These are phyloP conservation scores for Triplophysa siluroides DNA, from an alignment of 2,113 vertebrate species.

Conservation along the genomic window DNA sequence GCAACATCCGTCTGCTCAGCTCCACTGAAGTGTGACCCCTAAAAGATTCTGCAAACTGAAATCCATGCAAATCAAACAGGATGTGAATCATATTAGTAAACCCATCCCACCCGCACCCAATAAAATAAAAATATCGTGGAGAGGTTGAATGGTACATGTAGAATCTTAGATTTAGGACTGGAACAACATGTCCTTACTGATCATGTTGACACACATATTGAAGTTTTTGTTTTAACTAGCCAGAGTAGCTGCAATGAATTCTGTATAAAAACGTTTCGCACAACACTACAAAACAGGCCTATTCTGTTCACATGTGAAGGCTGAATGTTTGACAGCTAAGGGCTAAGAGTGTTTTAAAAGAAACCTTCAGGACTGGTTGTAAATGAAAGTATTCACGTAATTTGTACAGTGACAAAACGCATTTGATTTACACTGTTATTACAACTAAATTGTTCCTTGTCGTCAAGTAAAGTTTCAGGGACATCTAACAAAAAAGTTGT, in stretches of 20 bases:
- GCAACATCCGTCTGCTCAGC: not conserved
- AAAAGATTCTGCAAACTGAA: conserved; percentile 38
- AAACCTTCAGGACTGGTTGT: not conserved
- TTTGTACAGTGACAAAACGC: not conserved
- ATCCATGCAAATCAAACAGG: conserved; percentile 46
- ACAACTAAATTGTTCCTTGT: too few species aligned
- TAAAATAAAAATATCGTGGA: not conserved
- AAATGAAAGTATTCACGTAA: not conserved
- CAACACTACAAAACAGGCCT: not conserved
- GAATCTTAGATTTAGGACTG: too few species aligned
- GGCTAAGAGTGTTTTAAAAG: not conserved
- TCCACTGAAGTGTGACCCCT: conserved; percentile 35
- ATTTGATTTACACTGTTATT: too few species aligned
- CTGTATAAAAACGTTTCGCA: too few species aligned
- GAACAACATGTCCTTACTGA: too few species aligned
- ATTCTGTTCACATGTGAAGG: not conserved
- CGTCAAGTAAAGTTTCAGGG: too few species aligned
- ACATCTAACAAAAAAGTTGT: too few species aligned
- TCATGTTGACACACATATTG: too few species aligned
- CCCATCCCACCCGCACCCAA: not conserved
- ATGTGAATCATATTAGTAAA: conserved; percentile 17
- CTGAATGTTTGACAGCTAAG: not conserved
- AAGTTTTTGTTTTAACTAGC: too few species aligned
- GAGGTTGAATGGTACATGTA: not conserved
- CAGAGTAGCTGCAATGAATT: too few species aligned